A percentile compares a stretch with the other conserved stretches of the same genome.
These are phyloP conservation scores for Drosophila neutralis DNA, from an alignment of 2,888 invertebrate genomes.

Conservation along the genomic window DNA sequence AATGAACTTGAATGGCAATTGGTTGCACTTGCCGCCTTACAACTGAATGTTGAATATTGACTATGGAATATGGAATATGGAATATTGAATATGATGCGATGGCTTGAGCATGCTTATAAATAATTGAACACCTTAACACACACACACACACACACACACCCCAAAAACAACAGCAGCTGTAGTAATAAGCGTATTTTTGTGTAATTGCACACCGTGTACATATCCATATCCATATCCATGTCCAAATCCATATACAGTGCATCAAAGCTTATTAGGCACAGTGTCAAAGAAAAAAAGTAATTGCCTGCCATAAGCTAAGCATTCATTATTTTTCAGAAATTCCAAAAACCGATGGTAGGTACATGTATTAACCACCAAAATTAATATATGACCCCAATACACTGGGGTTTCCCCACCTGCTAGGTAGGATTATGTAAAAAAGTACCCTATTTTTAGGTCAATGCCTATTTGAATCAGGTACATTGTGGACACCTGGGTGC, in stretches of 20 bases:
- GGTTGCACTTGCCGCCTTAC: constrained; percentile 72
- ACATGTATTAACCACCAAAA: too few relatives aligned
- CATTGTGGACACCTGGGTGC: too few relatives aligned
- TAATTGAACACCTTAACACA: constrained; percentile 57
- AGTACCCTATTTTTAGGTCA: too few relatives aligned
- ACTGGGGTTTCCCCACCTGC: too few relatives aligned
- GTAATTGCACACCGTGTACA: constrained; percentile 64
- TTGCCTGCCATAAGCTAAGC: too few relatives aligned
- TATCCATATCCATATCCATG: constrained; percentile 7
- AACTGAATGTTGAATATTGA: constrained; percentile 69
- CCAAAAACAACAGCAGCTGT: not conserved
- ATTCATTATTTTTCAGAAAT: too few relatives aligned
- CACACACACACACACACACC: not conserved
- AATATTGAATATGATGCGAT: constrained; percentile 78
- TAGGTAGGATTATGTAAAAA: too few relatives aligned
- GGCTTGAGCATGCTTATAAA: constrained; percentile 70
- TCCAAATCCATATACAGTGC: constrained; percentile 12
- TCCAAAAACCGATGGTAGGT: too few relatives aligned
- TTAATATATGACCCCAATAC: too few relatives aligned
- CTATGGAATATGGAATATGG: constrained; percentile 52
- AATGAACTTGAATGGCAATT: constrained; percentile 69
- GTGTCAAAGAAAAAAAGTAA: too few relatives aligned
- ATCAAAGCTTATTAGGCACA: too few relatives aligned
- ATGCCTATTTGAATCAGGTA: too few relatives aligned
- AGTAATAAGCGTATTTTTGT: constrained; percentile 28